Evolutionary conservation across 2,888 invertebrate species (phyloP), one percentile per base, ranked within the genome.

Genomic region (Argynnis bischoffii): DNA sequence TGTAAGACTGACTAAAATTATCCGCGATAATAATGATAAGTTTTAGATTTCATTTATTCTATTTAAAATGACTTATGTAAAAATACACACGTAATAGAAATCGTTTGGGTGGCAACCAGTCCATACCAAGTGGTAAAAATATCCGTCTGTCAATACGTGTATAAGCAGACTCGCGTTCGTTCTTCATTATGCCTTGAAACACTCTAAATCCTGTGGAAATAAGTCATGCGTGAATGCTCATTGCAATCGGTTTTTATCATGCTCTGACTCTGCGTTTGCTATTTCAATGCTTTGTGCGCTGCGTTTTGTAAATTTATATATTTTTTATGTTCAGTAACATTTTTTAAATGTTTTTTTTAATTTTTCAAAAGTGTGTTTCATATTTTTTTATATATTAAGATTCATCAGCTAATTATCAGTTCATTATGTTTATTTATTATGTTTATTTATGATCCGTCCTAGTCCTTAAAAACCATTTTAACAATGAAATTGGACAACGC

Each of bases 141-240:
- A 59, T 59, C 47, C 26, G 11, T 59, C 47, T 59, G 48, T n/a
- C 21, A 48, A 59, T 48, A 48, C 48, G 26, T n/a, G 59, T 13
- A 26, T 61, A 18, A 51, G 50, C 60, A 60, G 60, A 60, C 35
- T 61, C 51, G 31, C 35, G 31, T 61, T n/a, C 59, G 48, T 60
- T 69, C 57, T 65, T 65, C 57, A 59, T 55, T 66, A 66, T 48
- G 47, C 54, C 21, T 54, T 47, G 31, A 54, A 66, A 26, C 18
- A 35, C 31, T 65, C 53, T 60, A 35, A 65, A 53, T 21, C 50
- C 56, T 50, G 31, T 21, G 50, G 56, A 50, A 64, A 50, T 64
- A 55, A 56, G 64, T 56, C 64, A 57, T 65, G 51, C 46, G 46
- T 53, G 57, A 57, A 65, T 53, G 55, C 48, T 59, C 47, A 64